Base-by-base conservation (phyloP, 2,797 vertebrate species). In the Typhlichthys eigenmanni region DNA sequence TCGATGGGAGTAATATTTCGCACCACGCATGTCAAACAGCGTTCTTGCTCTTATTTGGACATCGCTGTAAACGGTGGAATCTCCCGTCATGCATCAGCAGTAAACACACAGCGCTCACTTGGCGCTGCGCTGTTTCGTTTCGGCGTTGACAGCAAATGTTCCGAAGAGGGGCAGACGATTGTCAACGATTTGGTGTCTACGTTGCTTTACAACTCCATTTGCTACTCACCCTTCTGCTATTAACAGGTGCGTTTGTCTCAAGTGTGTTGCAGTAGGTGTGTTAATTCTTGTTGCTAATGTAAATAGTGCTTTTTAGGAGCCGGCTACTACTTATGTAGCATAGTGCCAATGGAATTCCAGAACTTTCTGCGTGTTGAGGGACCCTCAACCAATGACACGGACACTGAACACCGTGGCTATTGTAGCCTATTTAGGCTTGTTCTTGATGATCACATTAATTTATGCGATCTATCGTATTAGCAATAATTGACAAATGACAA, bases 21-120 rank as follows among this genome's bases (percentile, higher is more conserved):
- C 38, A 38, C 6, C 1, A 38, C 6, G 6, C 38, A 38, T 38
- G 38, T 38, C 38, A 38, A 38, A 11, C 8, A 5, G 3, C 3
- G 60, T 52, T 80, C 87, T 72, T 95, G 93, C 75, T 94, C 94
- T 93, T 95, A 95, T 92, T 94, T 93, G 95, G 95, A 90, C 77
- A 90, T 90, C 79, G 85, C 81, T 58, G 84, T 60, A n/a, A 38
- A 74, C 24, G 82, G 80, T 87, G 93, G 93, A 94, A 94, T 95
- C 93, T 94, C 93, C 92, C 91, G 91, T 85, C 91, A 94, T 94
- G 92, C 93, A 89, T 86, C 55, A 14, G 13, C 80, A 71, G 85
- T 81, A 86, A 48, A 62, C 70, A 61, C 74, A 7, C 50, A 14
- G 13, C 51, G 5, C 13, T 51, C n/a, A 14, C 47, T 58, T 38